phyloP scores from a whole-genome alignment of 2,797 vertebrate genomes.

The Odontamblyopus rebecca region DNA sequence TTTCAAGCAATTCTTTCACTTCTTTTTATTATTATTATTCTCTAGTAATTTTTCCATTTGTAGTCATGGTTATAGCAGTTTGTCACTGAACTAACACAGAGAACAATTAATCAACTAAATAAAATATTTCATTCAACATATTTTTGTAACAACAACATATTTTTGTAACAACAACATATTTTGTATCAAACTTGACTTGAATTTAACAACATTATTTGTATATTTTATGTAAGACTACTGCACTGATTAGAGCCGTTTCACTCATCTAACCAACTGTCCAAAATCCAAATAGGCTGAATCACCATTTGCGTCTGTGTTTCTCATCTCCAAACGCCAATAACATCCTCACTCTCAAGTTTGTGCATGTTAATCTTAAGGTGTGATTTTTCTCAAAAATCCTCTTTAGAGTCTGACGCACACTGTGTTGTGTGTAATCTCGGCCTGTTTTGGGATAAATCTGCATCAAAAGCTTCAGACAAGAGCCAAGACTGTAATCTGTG shows the following conservation, averaged over 20 bases:
- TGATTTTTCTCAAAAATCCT: conserved; percentile 28
- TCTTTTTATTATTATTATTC: background rate
- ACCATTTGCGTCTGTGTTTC: conserved; percentile 24
- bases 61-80: background rate
- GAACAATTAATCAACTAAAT: no score
- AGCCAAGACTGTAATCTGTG: conserved; percentile 65
- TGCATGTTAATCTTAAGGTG: conserved; percentile 24
- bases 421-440: conserved; percentile 37
- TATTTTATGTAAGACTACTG: conserved; percentile 23
- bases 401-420: conserved; percentile 25
- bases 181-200: background rate
- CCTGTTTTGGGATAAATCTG: conserved; percentile 54
- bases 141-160: background rate
- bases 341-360: conserved; percentile 2
- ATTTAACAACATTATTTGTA: background rate
- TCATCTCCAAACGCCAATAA: background rate
- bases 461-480: conserved; percentile 48
- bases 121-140: background rate
- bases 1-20: background rate
- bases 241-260: conserved; percentile 32
- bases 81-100: background rate
- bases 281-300: conserved; percentile 32
- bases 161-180: background rate
- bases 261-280: conserved; percentile 39
- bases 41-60: background rate